Evolutionary conservation across 2,113 vertebrate species (phyloP).

Genomic region (Gasterosteus nipponicus): DNA sequence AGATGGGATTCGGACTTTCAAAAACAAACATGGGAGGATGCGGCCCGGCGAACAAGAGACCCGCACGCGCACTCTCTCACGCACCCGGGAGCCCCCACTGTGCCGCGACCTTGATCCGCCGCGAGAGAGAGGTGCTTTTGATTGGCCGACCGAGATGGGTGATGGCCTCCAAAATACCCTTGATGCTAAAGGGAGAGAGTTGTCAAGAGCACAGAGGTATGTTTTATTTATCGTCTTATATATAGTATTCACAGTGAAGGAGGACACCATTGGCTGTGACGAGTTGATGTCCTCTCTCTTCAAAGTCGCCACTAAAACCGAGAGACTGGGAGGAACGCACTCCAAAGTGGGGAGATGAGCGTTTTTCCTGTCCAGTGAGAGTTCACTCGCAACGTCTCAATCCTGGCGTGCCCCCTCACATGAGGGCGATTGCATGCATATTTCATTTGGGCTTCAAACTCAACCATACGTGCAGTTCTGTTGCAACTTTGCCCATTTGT

Average conservation of each 20-base stretch:
- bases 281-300: slow-evolving; percentile 67
- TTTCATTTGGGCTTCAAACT: slow-evolving; percentile 41
- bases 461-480: slow-evolving; percentile 3
- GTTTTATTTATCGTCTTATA: slow-evolving; percentile 80
- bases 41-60: slow-evolving; percentile 55
- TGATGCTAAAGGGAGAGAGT: slow-evolving; percentile 67
- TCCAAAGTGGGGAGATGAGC: slow-evolving; percentile 53
- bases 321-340: slow-evolving; percentile 41
- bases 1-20: slow-evolving; percentile 93
- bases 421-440: slow-evolving; percentile 41
- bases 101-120: slow-evolving; percentile 75
- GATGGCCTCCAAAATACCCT: slow-evolving; percentile 76
- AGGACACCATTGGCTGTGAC: slow-evolving; percentile 68
- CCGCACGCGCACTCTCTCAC: slow-evolving; percentile 18
- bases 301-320: slow-evolving; percentile 61
- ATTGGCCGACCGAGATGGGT: slow-evolving; percentile 70
- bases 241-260: slow-evolving; percentile 70
- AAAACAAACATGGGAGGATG: slow-evolving; percentile 89
- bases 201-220: slow-evolving; percentile 74
- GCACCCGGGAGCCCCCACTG: slow-evolving; percentile 45
- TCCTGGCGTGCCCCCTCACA: not conserved
- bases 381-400: slow-evolving; percentile 21
- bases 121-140: slow-evolving; percentile 65
- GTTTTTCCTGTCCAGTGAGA: slow-evolving; percentile 45
- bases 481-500: not conserved